Evolutionary conservation across 1,140 invertebrate species (phyloP), one percentile per base, ranked within the genome.

Genomic region (Pogonomyrmex californicus): DNA sequence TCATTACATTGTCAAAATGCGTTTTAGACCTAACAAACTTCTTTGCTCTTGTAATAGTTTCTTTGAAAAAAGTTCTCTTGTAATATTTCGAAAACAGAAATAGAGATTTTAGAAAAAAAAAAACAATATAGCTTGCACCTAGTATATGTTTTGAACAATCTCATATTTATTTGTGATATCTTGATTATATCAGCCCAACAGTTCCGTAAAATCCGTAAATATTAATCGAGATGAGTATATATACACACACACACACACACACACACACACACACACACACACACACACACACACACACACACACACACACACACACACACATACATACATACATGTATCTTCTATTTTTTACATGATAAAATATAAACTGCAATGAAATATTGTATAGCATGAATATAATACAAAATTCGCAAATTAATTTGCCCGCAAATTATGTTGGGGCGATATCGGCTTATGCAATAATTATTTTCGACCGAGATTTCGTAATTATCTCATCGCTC

Each of bases 391-490:
- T 4, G 41, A 14, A 73, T 60, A 47, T 58, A 82, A 56, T 81
- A 30, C 23, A 30, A 70, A 81, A 47, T 73, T 60, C n/a, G n/a
- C 6, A 47, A 36, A 73, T 73, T 60, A 60, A 83, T 60, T 60
- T 62, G 47, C 30, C 4, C 41, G 54, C 12, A 56, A 38, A 73
- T 58, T 73, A 60, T 30, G 41, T 49, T n/a, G 51, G 30, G 10
- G 30, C 66, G 54, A n/a, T 47, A 71, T 58, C 54, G 66, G 41
- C 17, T 60, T 82, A 58, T 73, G 30, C 66, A 47, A 75, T 51
- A 60, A 60, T 83, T 54, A 73, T 73, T 62, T 75, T 60, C 54
- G n/a, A 30, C 23, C 41, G 56, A 58, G 54, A 82, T 82, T 83
- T 83, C 56, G 30, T 44, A 56, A 81, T 60, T 54, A 56, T 83